A percentile compares a stretch with the other conserved stretches of the same genome.
Evolutionary conservation across 2,888 invertebrate species (phyloP).

Genomic region (Idaea straminata): DNA sequence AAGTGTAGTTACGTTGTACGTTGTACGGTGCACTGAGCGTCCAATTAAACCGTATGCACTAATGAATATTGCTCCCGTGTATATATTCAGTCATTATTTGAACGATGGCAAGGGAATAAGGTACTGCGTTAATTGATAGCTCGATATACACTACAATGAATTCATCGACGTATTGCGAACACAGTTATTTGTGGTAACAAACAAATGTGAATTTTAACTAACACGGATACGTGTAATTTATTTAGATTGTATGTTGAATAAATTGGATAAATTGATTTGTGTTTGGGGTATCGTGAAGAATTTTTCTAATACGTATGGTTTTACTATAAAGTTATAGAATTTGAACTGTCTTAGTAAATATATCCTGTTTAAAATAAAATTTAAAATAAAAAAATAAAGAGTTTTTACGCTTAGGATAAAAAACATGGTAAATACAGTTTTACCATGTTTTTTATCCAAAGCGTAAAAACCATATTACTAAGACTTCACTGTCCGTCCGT

Average conservation of each 20-base stretch:
- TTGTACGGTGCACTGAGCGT: constrained; percentile 8
- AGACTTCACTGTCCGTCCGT: no score
- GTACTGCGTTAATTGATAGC: constrained; percentile 28
- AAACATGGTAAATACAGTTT: no score
- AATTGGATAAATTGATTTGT: neutral
- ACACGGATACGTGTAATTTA: neutral
- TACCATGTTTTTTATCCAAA: no score
- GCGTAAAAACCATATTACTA: no score
- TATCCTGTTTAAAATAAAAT: no score
- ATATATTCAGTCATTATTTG: constrained; percentile 30
- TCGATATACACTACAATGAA: neutral
- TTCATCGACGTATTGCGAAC: neutral
- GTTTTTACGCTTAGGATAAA: no score
- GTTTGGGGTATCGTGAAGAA: no score
- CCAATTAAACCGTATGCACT: constrained; percentile 33
- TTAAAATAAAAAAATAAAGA: no score
- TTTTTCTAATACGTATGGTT: no score
- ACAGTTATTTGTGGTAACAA: neutral
- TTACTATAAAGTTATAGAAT: no score
- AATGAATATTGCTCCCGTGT: constrained; percentile 29
- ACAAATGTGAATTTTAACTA: neutral
- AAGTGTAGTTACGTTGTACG: neutral
- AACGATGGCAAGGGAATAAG: constrained; percentile 23
- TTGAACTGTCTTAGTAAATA: no score
- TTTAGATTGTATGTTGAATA: neutral